Conservation (phyloP, 2,888 invertebrate genomes). For the Drosophila mimica region DNA sequence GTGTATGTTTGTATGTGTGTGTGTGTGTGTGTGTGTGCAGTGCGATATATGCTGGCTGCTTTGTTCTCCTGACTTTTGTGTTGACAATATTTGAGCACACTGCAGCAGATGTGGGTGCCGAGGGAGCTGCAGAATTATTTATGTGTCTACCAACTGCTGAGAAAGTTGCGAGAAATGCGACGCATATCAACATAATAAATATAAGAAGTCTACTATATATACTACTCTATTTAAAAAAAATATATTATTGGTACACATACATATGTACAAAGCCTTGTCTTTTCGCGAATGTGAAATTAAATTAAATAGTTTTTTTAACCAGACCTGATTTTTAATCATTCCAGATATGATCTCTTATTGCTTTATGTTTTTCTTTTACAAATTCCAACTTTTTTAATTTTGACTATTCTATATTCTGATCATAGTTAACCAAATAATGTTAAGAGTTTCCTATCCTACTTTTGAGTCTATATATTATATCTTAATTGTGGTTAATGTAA, state of each 20-base stretch:
- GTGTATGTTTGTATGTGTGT: constrained; percentile 3
- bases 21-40: constrained; percentile 12
- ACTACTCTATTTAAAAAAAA: not conserved
- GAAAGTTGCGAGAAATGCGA: constrained; percentile 36
- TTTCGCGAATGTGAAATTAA: too few species aligned
- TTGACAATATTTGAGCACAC: constrained; percentile 63
- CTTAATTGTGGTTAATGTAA: not conserved
- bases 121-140: constrained; percentile 41
- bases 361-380: not conserved
- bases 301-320: not conserved
- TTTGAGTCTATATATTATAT: too few species aligned
- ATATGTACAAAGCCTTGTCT: too few species aligned
- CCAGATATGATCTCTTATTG: not conserved
- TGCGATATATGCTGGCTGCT: constrained; percentile 48
- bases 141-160: constrained; percentile 24
- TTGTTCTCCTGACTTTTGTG: constrained; percentile 73
- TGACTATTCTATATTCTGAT: not conserved
- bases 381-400: too few species aligned
- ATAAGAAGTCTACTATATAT: not conserved
- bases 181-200: not conserved
- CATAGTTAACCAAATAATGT: not conserved
- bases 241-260: not conserved
- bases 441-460: not conserved
- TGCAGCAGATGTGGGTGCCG: constrained; percentile 67
- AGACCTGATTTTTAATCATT: not conserved